A percentile compares a stretch with the other conserved stretches of the same genome.
These are phyloP conservation scores for Pholis gunnellus DNA, from an alignment of 2,113 vertebrate species.

Conservation along the genomic window DNA sequence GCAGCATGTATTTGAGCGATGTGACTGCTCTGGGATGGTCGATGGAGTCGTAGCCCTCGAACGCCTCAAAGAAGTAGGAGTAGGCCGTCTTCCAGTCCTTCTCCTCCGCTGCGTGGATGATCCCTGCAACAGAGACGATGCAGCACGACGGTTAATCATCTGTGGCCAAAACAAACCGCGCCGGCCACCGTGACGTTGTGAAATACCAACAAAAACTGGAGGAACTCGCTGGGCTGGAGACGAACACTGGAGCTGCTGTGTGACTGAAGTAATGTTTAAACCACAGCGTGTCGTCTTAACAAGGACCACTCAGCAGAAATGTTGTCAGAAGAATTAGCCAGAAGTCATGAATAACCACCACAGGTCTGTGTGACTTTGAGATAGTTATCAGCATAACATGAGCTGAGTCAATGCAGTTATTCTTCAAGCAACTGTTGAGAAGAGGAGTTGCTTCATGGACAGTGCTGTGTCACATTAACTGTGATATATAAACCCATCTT, in stretches of 20 bases:
- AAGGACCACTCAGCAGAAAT: too few species aligned
- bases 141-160: neutral
- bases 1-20: slow-evolving; percentile 98
- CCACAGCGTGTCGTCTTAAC: neutral
- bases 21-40: slow-evolving; percentile 96
- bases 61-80: slow-evolving; percentile 98
- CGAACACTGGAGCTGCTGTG: neutral
- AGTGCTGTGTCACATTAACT: neutral
- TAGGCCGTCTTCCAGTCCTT: slow-evolving; percentile 99
- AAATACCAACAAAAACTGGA: neutral
- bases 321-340: neutral
- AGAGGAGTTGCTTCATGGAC: neutral
- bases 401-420: neutral
- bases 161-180: neutral
- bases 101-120: slow-evolving; percentile 98
- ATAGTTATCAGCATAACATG: neutral
- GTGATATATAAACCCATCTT: neutral
- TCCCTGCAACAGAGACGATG: slow-evolving; percentile 82
- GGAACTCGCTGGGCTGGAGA: neutral
- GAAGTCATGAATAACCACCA: neutral
- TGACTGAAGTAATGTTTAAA: neutral
- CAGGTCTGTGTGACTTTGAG: neutral
- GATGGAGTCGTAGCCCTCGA: slow-evolving; percentile 98
- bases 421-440: neutral
- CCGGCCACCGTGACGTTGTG: neutral